Base-by-base conservation (phyloP, 2,888 invertebrate genomes). In the Camponotus fellah region DNA sequence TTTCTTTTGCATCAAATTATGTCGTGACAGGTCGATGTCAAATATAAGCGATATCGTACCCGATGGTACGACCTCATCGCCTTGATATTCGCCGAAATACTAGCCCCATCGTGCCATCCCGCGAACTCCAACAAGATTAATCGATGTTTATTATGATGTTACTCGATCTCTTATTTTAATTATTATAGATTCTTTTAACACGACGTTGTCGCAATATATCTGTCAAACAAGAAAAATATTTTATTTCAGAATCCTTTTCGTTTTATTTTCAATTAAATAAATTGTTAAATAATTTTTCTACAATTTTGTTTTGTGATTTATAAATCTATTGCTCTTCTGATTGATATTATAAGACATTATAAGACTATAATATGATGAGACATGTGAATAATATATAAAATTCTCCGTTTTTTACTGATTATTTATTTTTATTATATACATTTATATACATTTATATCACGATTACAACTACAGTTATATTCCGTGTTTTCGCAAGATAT, bases 11-110 rank as follows among this genome's bases (percentile, higher is more conserved):
- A 32, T 37, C 21, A 14, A 75, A 81, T 81, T 81, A 77, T 86
- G 75, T 68, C 88, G 87, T 88, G 89, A 87, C 87, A 87, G 69
- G 71, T 66, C 56, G 82, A 74, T 76, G 85, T 88, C 86, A 79
- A 87, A 74, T 66, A 53, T 32, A 69, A 17, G 85, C 83, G 86
- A 88, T 69, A 26, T 62, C 87, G 85, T 82, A 34, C 56, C 58
- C 56, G 68, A 82, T 84, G 89, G 89, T 85, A 88, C 88, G 72
- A 87, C 71, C 43, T 53, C 68, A 43, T 75, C 46, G 75, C 49
- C 74, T 75, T 46, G 65, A 64, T 65, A 76, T 69, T 85, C 21
- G 56, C 75, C 32, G 17, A 68, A 84, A 37, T 21, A 75, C 12
- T 75, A 69, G 82, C 40, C 74, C 64, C 85, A 26, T 26, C 26